Evolutionary conservation across 2,113 vertebrate genomes (phyloP), one percentile per base, ranked within the genome.

Genomic region (Carettochelys insculpta): DNA sequence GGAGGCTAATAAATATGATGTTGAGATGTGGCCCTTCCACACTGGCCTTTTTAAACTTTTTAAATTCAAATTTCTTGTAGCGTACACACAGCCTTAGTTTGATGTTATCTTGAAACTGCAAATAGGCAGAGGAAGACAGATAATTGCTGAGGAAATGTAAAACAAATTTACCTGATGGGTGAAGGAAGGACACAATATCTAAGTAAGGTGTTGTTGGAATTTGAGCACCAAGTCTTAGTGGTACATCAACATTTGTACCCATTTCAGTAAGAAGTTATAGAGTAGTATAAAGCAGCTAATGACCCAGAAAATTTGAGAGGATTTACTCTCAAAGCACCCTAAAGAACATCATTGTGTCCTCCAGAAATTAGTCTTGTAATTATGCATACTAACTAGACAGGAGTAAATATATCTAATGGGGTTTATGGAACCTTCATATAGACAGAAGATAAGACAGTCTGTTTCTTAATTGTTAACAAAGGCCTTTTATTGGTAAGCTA

Each of bases 261-360:
- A 3, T 92, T 93, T 61, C 56, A 45, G 24, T 73, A 31, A 25
- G 77, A 0, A 25, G 68, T 25, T 75, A 10, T 76, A 12, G 13
- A 19, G n/a, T 56, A 77, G 85, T 89, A 92, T 88, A 95, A 90
- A 79, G 73, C 87, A 71, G 0, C 41, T 71, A 12, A 92, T 95
- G 85, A 93, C 31, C 34, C 4, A 11, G 2, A 29, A 17, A 80
- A 94, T 80, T 90, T 83, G 76, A 82, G 89, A 73, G 25, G 27
- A 56, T 78, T 82, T 84, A 83, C 43, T 41, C 53, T 82, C 75
- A 54, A 24, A 2, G 24, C 76, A 75, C 4, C 0, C 24, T 80
- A 38, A 94, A 96, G 80, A 85, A 83, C 73, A 73, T 31, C 29
- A 82, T 41, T 94, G 54, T 58, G 13, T 83, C 38, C 13, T 86